Evolutionary conservation across 2,888 invertebrate genomes (phyloP).

Genomic region (Pogonocherus hispidulus): DNA sequence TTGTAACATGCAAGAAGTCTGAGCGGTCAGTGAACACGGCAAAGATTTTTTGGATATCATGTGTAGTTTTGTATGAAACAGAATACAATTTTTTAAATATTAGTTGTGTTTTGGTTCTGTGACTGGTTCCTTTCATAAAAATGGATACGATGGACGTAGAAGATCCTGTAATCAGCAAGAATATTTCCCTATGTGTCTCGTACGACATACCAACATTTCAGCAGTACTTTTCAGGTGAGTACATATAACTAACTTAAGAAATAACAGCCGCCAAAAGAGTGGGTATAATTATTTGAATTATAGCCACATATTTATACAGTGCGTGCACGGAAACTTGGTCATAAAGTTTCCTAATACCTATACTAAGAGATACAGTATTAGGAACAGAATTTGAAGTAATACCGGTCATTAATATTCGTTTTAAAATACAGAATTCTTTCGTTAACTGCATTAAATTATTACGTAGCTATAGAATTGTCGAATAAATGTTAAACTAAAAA

Average conservation of each 20-base stretch:
- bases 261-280: too few relatives aligned
- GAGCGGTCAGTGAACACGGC: not conserved
- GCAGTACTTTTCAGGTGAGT: constrained; percentile 62
- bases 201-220: constrained; percentile 60
- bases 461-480: too few relatives aligned
- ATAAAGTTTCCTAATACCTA: too few relatives aligned
- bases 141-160: constrained; percentile 7
- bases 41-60: not conserved
- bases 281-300: too few relatives aligned
- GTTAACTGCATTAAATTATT: too few relatives aligned
- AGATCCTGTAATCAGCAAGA: constrained; percentile 27
- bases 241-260: not conserved
- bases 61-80: not conserved
- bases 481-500: too few relatives aligned
- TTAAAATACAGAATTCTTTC: too few relatives aligned
- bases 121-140: not conserved
- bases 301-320: too few relatives aligned
- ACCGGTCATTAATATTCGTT: too few relatives aligned
- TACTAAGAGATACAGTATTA: too few relatives aligned
- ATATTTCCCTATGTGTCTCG: constrained; percentile 48
- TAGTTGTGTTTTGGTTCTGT: not conserved
- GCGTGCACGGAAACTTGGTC: too few relatives aligned
- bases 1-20: not conserved
- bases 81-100: not conserved
- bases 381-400: too few relatives aligned